These are phyloP conservation scores for Drosophila varians DNA, from an alignment of 1,140 invertebrate species.

Conservation along the genomic window DNA sequence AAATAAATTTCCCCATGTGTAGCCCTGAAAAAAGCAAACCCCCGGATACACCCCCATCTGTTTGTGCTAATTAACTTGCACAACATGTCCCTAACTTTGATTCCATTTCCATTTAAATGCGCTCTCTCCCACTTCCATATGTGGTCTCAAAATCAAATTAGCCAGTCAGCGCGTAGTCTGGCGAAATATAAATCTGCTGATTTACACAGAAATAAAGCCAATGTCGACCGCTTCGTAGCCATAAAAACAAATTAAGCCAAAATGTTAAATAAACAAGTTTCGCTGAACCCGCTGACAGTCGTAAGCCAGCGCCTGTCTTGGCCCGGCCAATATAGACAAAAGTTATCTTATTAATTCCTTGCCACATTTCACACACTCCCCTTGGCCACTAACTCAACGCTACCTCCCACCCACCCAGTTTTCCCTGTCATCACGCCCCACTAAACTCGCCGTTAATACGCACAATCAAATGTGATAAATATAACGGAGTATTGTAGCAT, in stretches of 20 bases:
- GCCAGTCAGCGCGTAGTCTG: slow-evolving; percentile 55
- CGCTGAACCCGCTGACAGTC: slow-evolving; percentile 46
- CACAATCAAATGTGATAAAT: slow-evolving; percentile 82
- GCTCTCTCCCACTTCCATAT: not conserved
- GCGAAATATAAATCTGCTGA: slow-evolving; percentile 77
- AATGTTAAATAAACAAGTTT: slow-evolving; percentile 82
- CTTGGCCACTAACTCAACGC: too few relatives aligned
- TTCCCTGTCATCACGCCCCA: slow-evolving; percentile 49
- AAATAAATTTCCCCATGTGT: slow-evolving; percentile 11
- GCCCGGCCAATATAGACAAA: slow-evolving; percentile 41
- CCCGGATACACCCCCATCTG: not conserved
- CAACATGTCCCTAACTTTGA: slow-evolving; percentile 70
- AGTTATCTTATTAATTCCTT: slow-evolving; percentile 78
- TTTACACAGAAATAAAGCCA: slow-evolving; percentile 74
- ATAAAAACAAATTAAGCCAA: slow-evolving; percentile 82
- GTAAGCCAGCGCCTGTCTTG: slow-evolving; percentile 34
- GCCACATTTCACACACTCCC: slow-evolving; percentile 42
- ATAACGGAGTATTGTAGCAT: slow-evolving; percentile 79
- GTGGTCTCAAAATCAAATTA: slow-evolving; percentile 78
- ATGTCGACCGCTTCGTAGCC: slow-evolving; percentile 46
- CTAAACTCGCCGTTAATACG: slow-evolving; percentile 72
- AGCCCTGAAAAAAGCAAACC: not conserved
- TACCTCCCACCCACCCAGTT: not conserved
- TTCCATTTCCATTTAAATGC: slow-evolving; percentile 72
- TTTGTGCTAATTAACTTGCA: slow-evolving; percentile 71